Percentiles rank a stretch among this genome's conserved stretches.
phyloP scores from a whole-genome alignment of 2,113 vertebrate genomes.

The Stomatorhinus ivindoensis region DNA sequence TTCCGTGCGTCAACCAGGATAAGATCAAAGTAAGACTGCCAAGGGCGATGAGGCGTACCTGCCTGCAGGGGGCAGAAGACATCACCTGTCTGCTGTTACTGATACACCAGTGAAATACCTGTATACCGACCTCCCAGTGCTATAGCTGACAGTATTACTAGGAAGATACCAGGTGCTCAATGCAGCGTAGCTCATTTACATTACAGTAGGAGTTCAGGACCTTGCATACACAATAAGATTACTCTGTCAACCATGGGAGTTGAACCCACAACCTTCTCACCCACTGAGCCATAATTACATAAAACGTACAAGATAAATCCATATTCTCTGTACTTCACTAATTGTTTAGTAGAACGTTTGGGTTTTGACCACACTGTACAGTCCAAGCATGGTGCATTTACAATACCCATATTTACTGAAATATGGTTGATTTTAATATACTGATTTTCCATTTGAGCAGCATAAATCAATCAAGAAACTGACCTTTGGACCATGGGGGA shows the following conservation, averaged over 20 bases:
- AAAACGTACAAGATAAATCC: background rate
- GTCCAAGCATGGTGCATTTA: background rate
- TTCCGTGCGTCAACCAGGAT: slow-evolving; percentile 95
- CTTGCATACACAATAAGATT: background rate
- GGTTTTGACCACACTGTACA: background rate
- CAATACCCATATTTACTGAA: background rate
- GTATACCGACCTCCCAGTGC: background rate
- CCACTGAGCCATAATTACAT: background rate
- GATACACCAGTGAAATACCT: background rate
- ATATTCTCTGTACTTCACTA: background rate
- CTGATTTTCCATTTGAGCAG: background rate
- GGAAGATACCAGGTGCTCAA: background rate
- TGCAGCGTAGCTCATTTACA: background rate
- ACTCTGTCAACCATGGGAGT: background rate
- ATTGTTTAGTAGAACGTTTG: background rate
- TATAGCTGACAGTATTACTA: background rate
- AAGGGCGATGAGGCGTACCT: slow-evolving; percentile 75
- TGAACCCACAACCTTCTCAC: background rate
- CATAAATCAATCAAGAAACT: background rate
- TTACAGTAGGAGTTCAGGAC: background rate
- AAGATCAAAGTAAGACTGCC: slow-evolving; percentile 96
- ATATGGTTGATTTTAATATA: background rate
- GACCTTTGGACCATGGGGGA: slow-evolving; percentile 93
- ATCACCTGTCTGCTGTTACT: background rate
- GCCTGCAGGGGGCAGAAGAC: slow-evolving; percentile 37